Conservation (phyloP, 2,113 vertebrate species). For the Sialia sialis region DNA sequence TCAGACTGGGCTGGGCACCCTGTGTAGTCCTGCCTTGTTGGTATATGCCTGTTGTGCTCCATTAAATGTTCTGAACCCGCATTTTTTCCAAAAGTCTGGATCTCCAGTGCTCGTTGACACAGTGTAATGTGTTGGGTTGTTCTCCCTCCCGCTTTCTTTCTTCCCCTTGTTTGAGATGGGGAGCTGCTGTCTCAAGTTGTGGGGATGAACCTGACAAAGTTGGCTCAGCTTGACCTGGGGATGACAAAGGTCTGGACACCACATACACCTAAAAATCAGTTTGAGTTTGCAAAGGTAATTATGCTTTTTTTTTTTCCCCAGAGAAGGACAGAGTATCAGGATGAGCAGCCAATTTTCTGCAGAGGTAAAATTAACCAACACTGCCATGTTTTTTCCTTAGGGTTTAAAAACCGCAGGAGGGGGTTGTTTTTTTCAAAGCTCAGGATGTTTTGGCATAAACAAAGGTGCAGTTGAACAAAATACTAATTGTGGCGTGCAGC, state of each 20-base stretch:
- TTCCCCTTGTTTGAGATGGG: background rate
- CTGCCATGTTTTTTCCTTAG: background rate
- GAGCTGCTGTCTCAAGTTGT: accelerated
- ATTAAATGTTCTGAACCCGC: background rate
- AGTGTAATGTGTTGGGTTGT: accelerated
- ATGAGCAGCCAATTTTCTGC: background rate
- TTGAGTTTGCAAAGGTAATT: background rate
- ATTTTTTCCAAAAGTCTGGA: background rate
- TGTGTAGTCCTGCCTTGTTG: background rate
- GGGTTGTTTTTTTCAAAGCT: background rate
- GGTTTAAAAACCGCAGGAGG: background rate
- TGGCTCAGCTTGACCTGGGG: background rate
- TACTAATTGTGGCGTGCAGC: too few species aligned
- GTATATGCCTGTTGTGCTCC: background rate
- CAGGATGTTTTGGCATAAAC: background rate
- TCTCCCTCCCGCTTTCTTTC: background rate
- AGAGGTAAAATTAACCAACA: background rate
- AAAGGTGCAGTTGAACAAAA: background rate
- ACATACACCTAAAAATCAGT: accelerated
- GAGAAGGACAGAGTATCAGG: background rate
- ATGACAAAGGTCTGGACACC: background rate
- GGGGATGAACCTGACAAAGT: background rate
- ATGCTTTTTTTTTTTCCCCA: background rate
- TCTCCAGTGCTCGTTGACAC: background rate
- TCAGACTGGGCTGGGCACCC: background rate